Conservation (phyloP, 2,888 invertebrate genomes). For the Mantis religiosa region DNA sequence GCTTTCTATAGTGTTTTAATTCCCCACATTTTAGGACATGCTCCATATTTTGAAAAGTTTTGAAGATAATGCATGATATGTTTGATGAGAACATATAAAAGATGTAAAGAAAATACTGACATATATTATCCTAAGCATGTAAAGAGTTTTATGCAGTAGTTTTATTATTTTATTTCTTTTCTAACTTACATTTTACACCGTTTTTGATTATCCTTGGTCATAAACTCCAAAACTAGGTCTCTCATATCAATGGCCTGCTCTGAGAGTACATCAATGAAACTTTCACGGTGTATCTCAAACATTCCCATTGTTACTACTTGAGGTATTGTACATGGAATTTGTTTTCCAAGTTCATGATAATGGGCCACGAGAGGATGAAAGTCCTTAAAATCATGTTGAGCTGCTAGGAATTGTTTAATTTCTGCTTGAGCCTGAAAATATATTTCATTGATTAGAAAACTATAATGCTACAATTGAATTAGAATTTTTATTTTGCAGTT, state of each 20-base stretch:
- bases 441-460: not conserved
- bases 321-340: constrained; percentile 51
- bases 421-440: constrained; percentile 53
- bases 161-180: not conserved
- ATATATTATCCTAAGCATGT: not conserved
- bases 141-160: not conserved
- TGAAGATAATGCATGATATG: too few species aligned
- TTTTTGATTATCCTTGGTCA: constrained; percentile 76
- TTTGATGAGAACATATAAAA: too few species aligned
- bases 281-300: constrained; percentile 78
- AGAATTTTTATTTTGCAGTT: too few species aligned
- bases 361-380: constrained; percentile 43
- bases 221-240: constrained; percentile 64
- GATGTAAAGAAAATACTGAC: too few species aligned
- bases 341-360: constrained; percentile 48
- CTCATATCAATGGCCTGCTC: constrained; percentile 64
- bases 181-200: constrained; percentile 66
- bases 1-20: too few species aligned
- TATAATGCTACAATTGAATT: not conserved
- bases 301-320: constrained; percentile 73
- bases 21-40: too few species aligned
- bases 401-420: constrained; percentile 64
- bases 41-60: too few species aligned
- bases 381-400: constrained; percentile 49
- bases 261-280: constrained; percentile 68